Evolutionary conservation across 2,113 vertebrate species (phyloP), one percentile per base, ranked within the genome.

Genomic region (Catharus bicknelli): DNA sequence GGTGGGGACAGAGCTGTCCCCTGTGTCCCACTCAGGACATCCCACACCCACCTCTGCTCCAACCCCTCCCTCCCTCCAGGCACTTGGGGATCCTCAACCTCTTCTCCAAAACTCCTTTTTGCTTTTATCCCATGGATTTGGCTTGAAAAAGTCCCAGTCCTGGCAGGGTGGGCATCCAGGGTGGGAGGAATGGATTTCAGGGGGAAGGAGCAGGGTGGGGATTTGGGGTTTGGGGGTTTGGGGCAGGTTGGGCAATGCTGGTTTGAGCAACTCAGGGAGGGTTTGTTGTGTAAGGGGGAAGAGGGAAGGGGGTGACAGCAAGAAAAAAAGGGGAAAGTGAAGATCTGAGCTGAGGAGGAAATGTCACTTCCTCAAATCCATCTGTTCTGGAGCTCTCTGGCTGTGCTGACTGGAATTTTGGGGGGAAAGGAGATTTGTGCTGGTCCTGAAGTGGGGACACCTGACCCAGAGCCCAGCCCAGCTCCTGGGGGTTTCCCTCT

Each of bases 271-370:
- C 75, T 29, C 51, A 2, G 53, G 88, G 67, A 1, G 62, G 82
- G 82, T 79, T 48, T 62, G 79, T 91, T 93, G 90, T 90, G 90
- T 55, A 91, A 96, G 85, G 87, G 67, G 69, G 10, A 29, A 66
- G 51, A 42, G 48, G 9, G 27, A 2, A 48, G 10, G 62, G 63
- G 29, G 27, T 29, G 22, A 8, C 13, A 29, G 0, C 9, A 4
- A 6, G 4, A n/a, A 2, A 27, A 47, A n/a, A 66, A 19, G 20
- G 30, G 32, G 27, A 40, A 87, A 94, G 7, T 30, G 11, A 18
- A 86, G 61, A 59, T 51, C 10, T 40, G 82, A 61, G 64, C 43
- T 51, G 5, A 12, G 22, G 68, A 16, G 5, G 61, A 68, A 86
- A 50, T 48, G 90, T 73, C 82, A 51, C 82, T 94, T 90, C 90